A percentile compares a stretch with the other conserved stretches of the same genome.
These are phyloP conservation scores for Hydrotaea cyrtoneurina DNA, from an alignment of 2,888 invertebrate species.

Conservation along the genomic window DNA sequence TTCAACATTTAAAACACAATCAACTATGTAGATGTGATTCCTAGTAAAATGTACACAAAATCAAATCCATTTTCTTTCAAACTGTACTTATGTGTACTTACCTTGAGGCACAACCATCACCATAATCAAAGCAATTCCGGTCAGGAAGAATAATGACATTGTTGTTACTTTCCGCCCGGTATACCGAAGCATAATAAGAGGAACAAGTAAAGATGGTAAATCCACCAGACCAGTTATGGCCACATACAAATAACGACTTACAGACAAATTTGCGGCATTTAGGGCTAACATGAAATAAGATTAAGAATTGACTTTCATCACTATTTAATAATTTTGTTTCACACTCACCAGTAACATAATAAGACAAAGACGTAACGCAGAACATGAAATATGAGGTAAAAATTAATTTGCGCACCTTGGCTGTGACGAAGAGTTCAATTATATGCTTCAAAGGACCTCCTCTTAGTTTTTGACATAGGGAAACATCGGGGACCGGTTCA, in stretches of 20 bases:
- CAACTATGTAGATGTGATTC: too few species aligned
- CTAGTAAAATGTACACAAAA: too few species aligned
- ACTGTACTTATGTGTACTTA: slow-evolving; percentile 60
- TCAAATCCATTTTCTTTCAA: too few species aligned
- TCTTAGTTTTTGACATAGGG: slow-evolving; percentile 73
- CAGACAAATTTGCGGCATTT: slow-evolving; percentile 82
- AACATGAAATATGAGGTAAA: slow-evolving; percentile 81
- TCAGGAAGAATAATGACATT: slow-evolving; percentile 80
- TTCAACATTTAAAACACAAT: too few species aligned
- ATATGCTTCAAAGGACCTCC: slow-evolving; percentile 78
- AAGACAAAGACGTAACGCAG: slow-evolving; percentile 79
- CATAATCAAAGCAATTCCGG: slow-evolving; percentile 81
- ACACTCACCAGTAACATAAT: slow-evolving; percentile 79
- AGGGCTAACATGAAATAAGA: slow-evolving; percentile 80
- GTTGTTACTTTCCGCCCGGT: slow-evolving; percentile 81
- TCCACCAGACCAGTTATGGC: slow-evolving; percentile 82
- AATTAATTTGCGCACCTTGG: slow-evolving; percentile 77
- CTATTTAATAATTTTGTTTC: background rate
- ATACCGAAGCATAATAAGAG: slow-evolving; percentile 81
- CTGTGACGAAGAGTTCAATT: slow-evolving; percentile 75
- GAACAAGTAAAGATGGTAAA: slow-evolving; percentile 82
- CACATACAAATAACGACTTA: slow-evolving; percentile 82
- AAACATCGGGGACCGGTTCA: slow-evolving; percentile 53
- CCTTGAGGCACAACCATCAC: slow-evolving; percentile 81
- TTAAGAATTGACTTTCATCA: too few species aligned